Evolutionary conservation across 2,888 invertebrate genomes (phyloP), one percentile per base, ranked within the genome.

Genomic region (Aleiodes leptofemur): DNA sequence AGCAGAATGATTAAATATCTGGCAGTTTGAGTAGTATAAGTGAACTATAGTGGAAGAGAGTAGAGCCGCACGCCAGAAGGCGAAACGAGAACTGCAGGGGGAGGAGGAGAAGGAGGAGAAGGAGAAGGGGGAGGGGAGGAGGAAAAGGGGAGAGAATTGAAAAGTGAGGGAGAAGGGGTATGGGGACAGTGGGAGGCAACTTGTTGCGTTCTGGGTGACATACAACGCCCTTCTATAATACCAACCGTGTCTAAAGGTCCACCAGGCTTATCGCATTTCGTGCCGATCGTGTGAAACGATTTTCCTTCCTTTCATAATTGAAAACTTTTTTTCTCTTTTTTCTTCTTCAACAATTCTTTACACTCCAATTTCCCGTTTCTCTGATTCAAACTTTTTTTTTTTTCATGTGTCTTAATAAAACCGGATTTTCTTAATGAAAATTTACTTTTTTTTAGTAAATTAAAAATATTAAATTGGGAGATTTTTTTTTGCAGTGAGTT

Each of bases 151-250:
- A 55, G 68, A 31, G 31, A 31, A 68, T 51, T n/a, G 68, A 68
- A 50, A 51, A 51, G n/a, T 51, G 34, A 13, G 29, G 61, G 68
- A 31, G 70, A 11, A 6, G 23, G 53, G 61, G 75, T 72, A 53
- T 53, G 71, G 51, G 59, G 70, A 75, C 76, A 77, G 75, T 76
- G 80, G 83, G 80, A 81, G 80, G 85, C 87, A 88, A 88, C 88
- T 88, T 88, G 88, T 88, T 88, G 88, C 88, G 69, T 77, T 78
- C 81, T 80, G 82, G 84, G 84, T 86, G 85, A 87, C 87, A 86
- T 82, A 86, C 83, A 84, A 83, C 82, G 83, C 83, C 77, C 82
- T 82, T 82, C 79, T 82, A 80, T 80, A 77, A 77, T 77, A 80
- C 80, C 68, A 77, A 78, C 77, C 80, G 79, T 82, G 77, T 81